Base-by-base conservation (phyloP, 2,888 invertebrate genomes). In the Drosophila tanythrix region DNA sequence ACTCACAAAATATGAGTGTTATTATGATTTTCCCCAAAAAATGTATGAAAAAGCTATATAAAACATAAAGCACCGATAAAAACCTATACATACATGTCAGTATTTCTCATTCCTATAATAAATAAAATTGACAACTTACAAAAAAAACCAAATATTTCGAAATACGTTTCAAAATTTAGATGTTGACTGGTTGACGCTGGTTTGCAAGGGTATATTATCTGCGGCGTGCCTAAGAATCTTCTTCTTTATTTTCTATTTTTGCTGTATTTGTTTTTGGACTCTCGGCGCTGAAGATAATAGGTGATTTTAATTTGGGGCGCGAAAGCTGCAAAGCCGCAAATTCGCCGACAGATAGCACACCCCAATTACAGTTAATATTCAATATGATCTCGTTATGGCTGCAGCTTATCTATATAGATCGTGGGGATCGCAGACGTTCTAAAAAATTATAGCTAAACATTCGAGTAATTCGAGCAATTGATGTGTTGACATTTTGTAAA, bases 251-350 rank as follows among this genome's bases (percentile, higher is more conserved):
- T 21, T 38, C 6, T 3, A 15, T 10, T 48, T 36, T 10, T 21
- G 27, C 31, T 38, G 31, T 27, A 46, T 46, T 46, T 15, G 36
- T 50, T 27, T 25, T 27, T 15, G 33, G 25, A 3, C 29, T 57
- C 58, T 76, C 73, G 38, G 38, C 36, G n/a, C 43, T 43, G 18
- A 48, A 59, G 78, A 79, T 79, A 76, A 75, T 74, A 66, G 18
- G 50, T 36, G 60, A 71, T 64, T 79, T 70, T 53, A 77, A 71
- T 75, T 74, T 46, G 46, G 7, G 58, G 18, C 31, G 46, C 55
- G 18, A 58, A 51, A 52, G 66, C 27, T 31, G 40, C 33, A 59
- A 62, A 65, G 56, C 35, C 35, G 57, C 33, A 52, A 65, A 62
- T 38, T 66, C 46, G 78, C 70, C 55, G 56, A 8, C 36, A 43